Evolutionary conservation across 1,140 invertebrate genomes (phyloP), one percentile per base, ranked within the genome.

Genomic region (Lepidotrigona ventralis): DNA sequence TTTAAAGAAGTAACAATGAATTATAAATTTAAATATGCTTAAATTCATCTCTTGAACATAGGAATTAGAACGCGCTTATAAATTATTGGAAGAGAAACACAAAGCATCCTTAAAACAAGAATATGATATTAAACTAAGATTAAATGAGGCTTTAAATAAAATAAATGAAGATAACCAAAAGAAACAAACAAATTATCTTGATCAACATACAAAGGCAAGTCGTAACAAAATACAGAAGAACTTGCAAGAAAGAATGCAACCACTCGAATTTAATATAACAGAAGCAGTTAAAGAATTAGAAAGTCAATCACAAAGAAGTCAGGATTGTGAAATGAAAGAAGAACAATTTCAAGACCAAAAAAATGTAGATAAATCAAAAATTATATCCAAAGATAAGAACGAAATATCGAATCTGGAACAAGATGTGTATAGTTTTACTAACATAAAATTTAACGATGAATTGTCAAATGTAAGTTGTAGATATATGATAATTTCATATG

Each of bases 101-200:
- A 21, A 82, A 8, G 6, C 19, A 29, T 9, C 23, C 51, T 81
- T 79, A 1, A 77, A 69, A 26, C 58, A 81, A n/a, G 51, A 81
- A 39, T 76, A 64, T 51, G 46, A 87, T 64, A 12, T 54, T 14
- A 75, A 69, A 56, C 11, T 74, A 17, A 68, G 69, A 26, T 58
- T 81, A n/a, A 66, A 73, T 15, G 70, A 74, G n/a, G 23, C n/a
- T 23, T 58, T 81, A 26, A 68, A 33, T 2, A 79, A 81, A 68
- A 51, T 66, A 19, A 64, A 23, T 2, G 39, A 66, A 51, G 39
- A 58, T 26, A 68, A 39, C 23, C 23, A 53, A 17, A 60, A 17
- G 5, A 64, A 0, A 66, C 56, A 29, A 19, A 19, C 12, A 26
- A 66, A 79, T 46, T 14, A 63, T 15, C 19, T 39, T 23, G 21